Base-by-base conservation (phyloP, 2,888 invertebrate genomes). In the Morpho helenor region DNA sequence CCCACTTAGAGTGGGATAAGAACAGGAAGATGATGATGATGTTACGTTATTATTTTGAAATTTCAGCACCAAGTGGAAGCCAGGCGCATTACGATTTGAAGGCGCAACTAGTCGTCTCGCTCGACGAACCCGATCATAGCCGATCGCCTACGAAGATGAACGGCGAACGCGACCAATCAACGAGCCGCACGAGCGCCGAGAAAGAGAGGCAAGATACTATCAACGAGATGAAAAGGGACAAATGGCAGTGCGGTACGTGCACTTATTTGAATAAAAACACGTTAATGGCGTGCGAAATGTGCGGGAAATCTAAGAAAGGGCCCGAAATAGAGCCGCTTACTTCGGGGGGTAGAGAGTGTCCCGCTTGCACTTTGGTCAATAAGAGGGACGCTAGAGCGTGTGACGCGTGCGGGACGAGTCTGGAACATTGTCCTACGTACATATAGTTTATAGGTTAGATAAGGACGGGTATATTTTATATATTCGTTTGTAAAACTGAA, bases 401-500 rank as follows among this genome's bases (percentile, higher is more conserved):
- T 75, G 93, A 93, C 68, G 95, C 94, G 16, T 96, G 96, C 77
- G 91, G 91, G 22, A 87, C 91, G 7, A 93, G 93, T 72, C 84
- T 96, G 48, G 92, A 94, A 71, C 93, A 94, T 81, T 95, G 95
- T 57, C 95, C 95, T 44, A 96, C 95, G 51, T 96, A 96, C 72
- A 95, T 95, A 70, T 94, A 52, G 7, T 44, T 40, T 49, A 10
- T 52, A 52, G 40, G 9, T 46, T 48, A 44, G 48, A 44, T 46
- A 52, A 46, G 48, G 46, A 49, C 31, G 46, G 5, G 16, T 52
- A 46, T 52, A 52, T 52, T 49, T 55, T 53, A 3, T 22, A 49
- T 44, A 43, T 8, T 57, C 39, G 8, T 3, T 46, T 22, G 50
- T 9, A 10, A 45, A 45, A 9, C 2, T 31, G 31, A 31, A 31